Evolutionary conservation across 30 jellyfish, hydroid and myxozoan genomes (phyloP).

Genomic region (Catostylus mosaicus): DNA sequence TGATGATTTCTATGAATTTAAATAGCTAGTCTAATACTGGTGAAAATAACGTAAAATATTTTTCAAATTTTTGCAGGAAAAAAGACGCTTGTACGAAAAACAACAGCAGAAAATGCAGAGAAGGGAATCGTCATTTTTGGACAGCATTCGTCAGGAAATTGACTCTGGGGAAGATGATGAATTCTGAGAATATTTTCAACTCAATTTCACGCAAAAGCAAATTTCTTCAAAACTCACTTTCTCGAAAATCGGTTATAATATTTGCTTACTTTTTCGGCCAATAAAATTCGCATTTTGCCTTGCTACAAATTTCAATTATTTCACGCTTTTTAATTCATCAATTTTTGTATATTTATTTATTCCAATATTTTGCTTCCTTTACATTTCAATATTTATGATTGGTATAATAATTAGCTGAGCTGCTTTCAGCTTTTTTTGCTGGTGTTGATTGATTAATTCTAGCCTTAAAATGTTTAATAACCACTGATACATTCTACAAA

Average conservation of each 20-base stretch:
- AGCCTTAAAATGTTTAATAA: too few relatives aligned
- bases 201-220: not conserved
- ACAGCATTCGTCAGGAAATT: conserved; percentile 86
- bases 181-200: conserved; percentile 9
- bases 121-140: conserved; percentile 80
- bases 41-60: too few relatives aligned
- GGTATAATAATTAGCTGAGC: too few relatives aligned
- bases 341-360: not conserved
- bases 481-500: too few relatives aligned
- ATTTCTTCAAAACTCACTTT: not conserved
- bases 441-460: too few relatives aligned
- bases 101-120: conserved; percentile 62
- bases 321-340: not conserved
- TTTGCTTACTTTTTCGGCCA: not conserved
- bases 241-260: too few relatives aligned
- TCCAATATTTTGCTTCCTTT: not conserved
- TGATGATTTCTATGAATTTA: too few relatives aligned
- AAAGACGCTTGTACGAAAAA: conserved; percentile 64
- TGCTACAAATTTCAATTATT: not conserved
- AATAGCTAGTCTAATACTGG: too few relatives aligned
- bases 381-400: not conserved
- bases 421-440: too few relatives aligned
- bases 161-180: conserved; percentile 58
- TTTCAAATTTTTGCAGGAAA: too few relatives aligned
- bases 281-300: not conserved